These are phyloP conservation scores for Protaetia brevitarsis DNA, from an alignment of 1,140 invertebrate species.

Conservation along the genomic window DNA sequence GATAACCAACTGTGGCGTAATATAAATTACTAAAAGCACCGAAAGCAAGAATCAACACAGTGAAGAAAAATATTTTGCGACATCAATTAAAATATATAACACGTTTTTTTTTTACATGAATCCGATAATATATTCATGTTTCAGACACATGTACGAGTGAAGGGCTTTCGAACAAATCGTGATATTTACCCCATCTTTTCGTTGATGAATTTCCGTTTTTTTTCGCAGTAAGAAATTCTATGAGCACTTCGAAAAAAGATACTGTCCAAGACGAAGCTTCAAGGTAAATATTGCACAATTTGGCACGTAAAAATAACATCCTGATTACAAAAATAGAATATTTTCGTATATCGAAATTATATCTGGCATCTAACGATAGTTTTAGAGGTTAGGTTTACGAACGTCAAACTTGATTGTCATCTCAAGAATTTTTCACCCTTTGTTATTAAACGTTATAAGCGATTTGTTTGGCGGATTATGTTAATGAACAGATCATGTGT, in stretches of 20 bases:
- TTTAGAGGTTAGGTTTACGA: slow-evolving; percentile 34
- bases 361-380: not conserved
- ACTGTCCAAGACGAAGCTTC: slow-evolving; percentile 46
- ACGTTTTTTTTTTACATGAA: slow-evolving; percentile 13
- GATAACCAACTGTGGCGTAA: not conserved
- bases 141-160: slow-evolving; percentile 7
- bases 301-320: not conserved
- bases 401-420: slow-evolving; percentile 43
- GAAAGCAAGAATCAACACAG: slow-evolving; percentile 8
- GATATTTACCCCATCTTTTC: not conserved
- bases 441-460: slow-evolving; percentile 27
- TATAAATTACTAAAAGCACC: not conserved
- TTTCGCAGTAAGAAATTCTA: slow-evolving; percentile 35
- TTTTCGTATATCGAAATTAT: not conserved
- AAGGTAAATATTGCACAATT: slow-evolving; percentile 38
- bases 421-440: slow-evolving; percentile 26
- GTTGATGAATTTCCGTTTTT: not conserved
- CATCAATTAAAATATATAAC: not conserved
- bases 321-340: not conserved
- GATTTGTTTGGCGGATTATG: not conserved
- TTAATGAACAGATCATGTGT: slow-evolving; percentile 6
- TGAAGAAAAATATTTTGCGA: slow-evolving; percentile 10
- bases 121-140: slow-evolving; percentile 3
- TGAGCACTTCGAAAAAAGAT: slow-evolving; percentile 44
- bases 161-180: not conserved